Evolutionary conservation across 2,888 invertebrate species (phyloP), one percentile per base, ranked within the genome.

Genomic region (Neoaliturus tenellus): DNA sequence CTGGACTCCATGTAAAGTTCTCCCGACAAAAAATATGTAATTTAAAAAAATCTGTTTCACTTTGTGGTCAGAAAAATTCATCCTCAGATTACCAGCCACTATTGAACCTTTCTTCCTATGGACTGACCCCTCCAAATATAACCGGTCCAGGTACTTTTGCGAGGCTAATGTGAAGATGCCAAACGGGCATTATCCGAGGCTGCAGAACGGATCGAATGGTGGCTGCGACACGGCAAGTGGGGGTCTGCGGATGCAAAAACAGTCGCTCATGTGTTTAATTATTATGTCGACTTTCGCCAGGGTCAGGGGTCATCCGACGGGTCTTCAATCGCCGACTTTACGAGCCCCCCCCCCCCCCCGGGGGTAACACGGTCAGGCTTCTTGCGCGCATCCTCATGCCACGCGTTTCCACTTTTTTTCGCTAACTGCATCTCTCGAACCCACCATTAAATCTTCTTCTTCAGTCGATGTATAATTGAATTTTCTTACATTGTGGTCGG

Each of bases 311-410:
- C 73, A 23, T 14, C 73, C 12, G 73, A 75, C 73, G n/a, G 73
- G 73, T 75, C 73, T 75, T 75, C 73, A 75, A 75, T 75, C 44
- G 73, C 73, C 73, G 20, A 44, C 20, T 75, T 75, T 75, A 75
- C 28, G 73, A 48, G 20, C 71, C 41, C 71, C 41, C 23, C 41
- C 23, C 69, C 69, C 23, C 71, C 20, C 41, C n/a, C 41, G 0
- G 5, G 20, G 51, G 31, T 69, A 69, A 69, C 69, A 69, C 69
- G 39, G 39, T 69, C 69, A 39, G 4, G 67, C 67, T 33, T 31
- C 67, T 28, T n/a, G 23, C 20, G 39, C 39, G 31, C 69, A 69
- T 67, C 67, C 35, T 69, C 69, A 35, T 69, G 51, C 51, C 51
- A 51, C 51, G 51, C 23, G 20, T 23, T 10, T 8, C 51, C 20